Conservation (phyloP, 2,888 invertebrate genomes). For the Alloplasta piceator region DNA sequence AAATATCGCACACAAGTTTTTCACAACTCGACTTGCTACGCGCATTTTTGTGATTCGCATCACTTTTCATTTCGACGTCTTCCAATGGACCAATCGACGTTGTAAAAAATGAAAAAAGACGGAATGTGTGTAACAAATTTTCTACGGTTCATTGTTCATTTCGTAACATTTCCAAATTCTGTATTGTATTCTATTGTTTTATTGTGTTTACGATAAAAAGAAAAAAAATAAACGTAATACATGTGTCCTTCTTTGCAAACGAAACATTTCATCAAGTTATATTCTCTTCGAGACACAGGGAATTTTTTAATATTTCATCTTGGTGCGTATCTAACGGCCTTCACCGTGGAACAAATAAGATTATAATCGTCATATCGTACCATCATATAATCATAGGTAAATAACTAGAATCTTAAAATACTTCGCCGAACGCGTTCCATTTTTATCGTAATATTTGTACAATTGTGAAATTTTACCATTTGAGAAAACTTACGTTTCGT, state of each 20-base stretch:
- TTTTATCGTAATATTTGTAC: too few species aligned
- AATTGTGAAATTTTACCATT: background rate
- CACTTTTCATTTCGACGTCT: conserved; percentile 62
- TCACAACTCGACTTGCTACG: conserved; percentile 10
- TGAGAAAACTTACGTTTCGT: conserved; percentile 13
- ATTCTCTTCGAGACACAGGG: background rate
- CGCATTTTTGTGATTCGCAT: conserved; percentile 28
- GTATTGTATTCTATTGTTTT: conserved; percentile 43
- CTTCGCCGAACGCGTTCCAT: too few species aligned
- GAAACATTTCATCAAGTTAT: too few species aligned
- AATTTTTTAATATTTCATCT: background rate
- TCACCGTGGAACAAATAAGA: background rate
- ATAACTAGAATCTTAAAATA: too few species aligned
- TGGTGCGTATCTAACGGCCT: background rate
- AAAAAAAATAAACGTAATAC: conserved; percentile 21
- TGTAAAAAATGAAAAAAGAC: conserved; percentile 23
- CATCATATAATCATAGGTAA: too few species aligned
- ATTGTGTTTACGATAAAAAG: conserved; percentile 84
- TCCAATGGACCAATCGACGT: conserved; percentile 64
- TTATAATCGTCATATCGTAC: too few species aligned
- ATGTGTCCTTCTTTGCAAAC: background rate
- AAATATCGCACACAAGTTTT: conserved; percentile 29
- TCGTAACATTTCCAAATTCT: conserved; percentile 24
- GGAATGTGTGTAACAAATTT: conserved; percentile 30
- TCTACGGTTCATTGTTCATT: conserved; percentile 36